Evolutionary conservation across 2,888 invertebrate species (phyloP).

Genomic region (Drosophila flavopinicola): DNA sequence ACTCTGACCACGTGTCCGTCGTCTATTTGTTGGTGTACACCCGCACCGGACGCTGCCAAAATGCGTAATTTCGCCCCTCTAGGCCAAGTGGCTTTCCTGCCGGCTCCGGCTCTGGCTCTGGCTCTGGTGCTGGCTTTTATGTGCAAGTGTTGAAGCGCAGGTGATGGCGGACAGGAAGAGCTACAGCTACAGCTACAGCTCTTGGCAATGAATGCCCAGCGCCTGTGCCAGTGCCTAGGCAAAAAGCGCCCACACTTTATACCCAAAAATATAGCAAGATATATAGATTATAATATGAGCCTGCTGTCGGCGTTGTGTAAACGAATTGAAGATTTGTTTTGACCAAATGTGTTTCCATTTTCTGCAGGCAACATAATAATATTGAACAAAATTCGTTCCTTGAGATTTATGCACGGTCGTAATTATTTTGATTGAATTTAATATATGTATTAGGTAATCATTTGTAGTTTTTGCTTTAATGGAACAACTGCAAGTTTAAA

Average conservation of each 20-base stretch:
- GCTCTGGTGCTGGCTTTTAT: slow-evolving; percentile 41
- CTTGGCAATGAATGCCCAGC: not conserved
- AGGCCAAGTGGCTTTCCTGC: slow-evolving; percentile 49
- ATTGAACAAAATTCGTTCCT: slow-evolving; percentile 1
- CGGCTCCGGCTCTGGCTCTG: slow-evolving; percentile 3
- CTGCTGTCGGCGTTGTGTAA: slow-evolving; percentile 27
- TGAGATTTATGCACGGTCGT: slow-evolving; percentile 3
- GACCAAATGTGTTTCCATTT: not conserved
- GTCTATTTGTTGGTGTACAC: slow-evolving; percentile 54
- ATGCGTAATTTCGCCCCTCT: slow-evolving; percentile 67
- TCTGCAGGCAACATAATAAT: slow-evolving; percentile 1
- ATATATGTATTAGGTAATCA: too few relatives aligned
- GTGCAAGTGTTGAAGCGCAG: slow-evolving; percentile 77
- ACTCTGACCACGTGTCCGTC: slow-evolving; percentile 42
- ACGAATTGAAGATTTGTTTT: slow-evolving; percentile 29
- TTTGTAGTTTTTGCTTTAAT: too few relatives aligned
- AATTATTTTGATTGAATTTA: slow-evolving; percentile 11
- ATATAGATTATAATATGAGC: slow-evolving; percentile 13
- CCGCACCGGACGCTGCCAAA: slow-evolving; percentile 62
- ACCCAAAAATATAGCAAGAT: slow-evolving; percentile 1
- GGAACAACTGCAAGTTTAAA: too few relatives aligned
- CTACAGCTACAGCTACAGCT: slow-evolving; percentile 19
- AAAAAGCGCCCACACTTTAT: not conserved
- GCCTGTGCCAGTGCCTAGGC: too few relatives aligned
- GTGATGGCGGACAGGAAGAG: slow-evolving; percentile 64